Base-by-base conservation (phyloP, 2,888 invertebrate species). In the Cephus spinipes region DNA sequence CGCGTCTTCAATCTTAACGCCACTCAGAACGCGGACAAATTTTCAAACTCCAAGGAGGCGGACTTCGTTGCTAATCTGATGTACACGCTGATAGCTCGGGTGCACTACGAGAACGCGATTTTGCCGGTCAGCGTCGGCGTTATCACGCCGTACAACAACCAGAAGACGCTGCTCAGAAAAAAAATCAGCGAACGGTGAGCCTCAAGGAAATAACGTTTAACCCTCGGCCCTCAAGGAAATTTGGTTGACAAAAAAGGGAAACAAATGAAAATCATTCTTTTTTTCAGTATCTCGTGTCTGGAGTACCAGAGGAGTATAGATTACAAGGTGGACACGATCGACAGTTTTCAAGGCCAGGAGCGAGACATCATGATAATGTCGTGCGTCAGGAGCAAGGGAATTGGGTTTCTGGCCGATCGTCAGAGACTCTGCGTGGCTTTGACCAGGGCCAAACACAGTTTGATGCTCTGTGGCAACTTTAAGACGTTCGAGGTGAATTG, bases 291-390 rank as follows among this genome's bases (percentile, higher is more conserved):
- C 76, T 68, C 35, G 3, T 6, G 40, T 31, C 32, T n/a, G 6
- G 4, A 6, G 4, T 35, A n/a, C 30, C 12, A n/a, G 34, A 34
- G 34, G 0, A 34, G 0, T 34, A 34, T 34, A 34, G 34, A 34
- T 34, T 34, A 34, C 55, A 91, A 94, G 83, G 93, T 95, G 82
- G 94, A 95, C 88, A 96, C 96, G 12, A 94, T 96, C 79, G 96
- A 96, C 92, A 95, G 95, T 81, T 97, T 95, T 92, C 97, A 97
- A 91, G 97, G 97, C 0, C 94, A 95, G 87, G 96, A 97, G 92
- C 94, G 95, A 79, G 96, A 97, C 91, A 94, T 97, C 76, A 94
- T 97, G 79, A 94, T 97, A 79, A 93, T 97, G 80, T 96, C 97
- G 1, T 95, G 96, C 92, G 97, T 96, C 3, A 93, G 97, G 80